These are phyloP conservation scores for Pseudonaja textilis DNA, from an alignment of 2,113 vertebrate genomes.

Conservation along the genomic window DNA sequence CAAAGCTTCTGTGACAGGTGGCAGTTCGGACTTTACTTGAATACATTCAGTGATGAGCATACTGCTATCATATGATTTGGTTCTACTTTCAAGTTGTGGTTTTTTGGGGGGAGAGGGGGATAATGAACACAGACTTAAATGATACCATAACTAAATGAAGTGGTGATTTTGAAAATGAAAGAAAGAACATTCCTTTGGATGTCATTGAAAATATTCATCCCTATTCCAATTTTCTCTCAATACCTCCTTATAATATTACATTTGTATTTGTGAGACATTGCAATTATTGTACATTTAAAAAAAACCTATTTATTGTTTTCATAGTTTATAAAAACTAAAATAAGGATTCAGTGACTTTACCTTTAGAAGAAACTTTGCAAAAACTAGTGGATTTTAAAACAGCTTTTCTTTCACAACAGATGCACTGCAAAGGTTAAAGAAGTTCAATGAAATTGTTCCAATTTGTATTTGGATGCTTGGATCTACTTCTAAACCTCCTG, in stretches of 20 bases:
- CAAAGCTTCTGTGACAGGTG: background rate
- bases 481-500: background rate
- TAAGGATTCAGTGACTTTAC: conserved; percentile 11
- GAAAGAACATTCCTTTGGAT: background rate
- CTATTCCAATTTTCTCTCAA: background rate
- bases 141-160: background rate
- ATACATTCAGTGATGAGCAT: background rate
- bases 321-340: background rate
- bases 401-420: conserved; percentile 45
- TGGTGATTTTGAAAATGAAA: background rate
- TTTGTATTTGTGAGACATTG: background rate
- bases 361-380: conserved; percentile 36
- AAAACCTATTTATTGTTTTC: conserved; percentile 6
- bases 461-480: background rate
- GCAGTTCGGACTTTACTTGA: background rate
- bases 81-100: background rate
- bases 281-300: background rate
- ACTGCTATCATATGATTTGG: background rate
- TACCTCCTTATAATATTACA: background rate
- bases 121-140: background rate
- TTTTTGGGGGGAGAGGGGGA: background rate
- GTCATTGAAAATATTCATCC: background rate
- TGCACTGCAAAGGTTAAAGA: conserved; percentile 42
- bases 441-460: conserved; percentile 2
- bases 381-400: conserved; percentile 47